These are phyloP conservation scores for Drosophila barbarae DNA, from an alignment of 2,888 invertebrate genomes.

Conservation along the genomic window DNA sequence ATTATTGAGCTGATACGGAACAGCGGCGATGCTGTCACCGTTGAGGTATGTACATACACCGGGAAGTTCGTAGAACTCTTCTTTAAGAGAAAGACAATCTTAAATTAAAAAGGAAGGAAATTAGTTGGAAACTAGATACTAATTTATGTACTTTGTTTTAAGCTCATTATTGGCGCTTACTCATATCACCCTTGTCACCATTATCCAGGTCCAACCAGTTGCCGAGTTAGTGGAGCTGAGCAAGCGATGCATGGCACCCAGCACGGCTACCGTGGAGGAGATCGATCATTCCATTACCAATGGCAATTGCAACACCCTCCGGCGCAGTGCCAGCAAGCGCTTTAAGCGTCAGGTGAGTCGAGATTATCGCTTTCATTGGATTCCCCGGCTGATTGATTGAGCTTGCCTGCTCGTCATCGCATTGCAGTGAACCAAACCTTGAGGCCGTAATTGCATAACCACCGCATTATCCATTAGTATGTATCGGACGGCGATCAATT, in stretches of 20 bases:
- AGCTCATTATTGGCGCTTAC: background rate
- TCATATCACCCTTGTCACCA: background rate
- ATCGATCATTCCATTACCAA: conserved; percentile 73
- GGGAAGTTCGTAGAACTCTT: background rate
- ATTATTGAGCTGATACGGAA: conserved; percentile 96
- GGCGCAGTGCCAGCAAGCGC: conserved; percentile 89
- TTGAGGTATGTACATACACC: conserved; percentile 87
- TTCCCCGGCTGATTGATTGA: conserved; percentile 47
- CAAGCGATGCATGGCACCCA: conserved; percentile 83
- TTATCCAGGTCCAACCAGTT: conserved; percentile 92
- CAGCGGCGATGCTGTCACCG: conserved; percentile 89
- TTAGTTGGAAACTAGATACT: background rate
- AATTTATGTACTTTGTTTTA: background rate
- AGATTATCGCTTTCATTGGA: conserved; percentile 16
- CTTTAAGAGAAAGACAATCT: background rate
- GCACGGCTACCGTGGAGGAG: conserved; percentile 71
- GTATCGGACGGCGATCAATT: conserved; percentile 24
- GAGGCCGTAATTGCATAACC: conserved; percentile 25
- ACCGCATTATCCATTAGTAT: conserved; percentile 23
- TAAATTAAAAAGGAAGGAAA: background rate
- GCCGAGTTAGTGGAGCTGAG: conserved; percentile 95
- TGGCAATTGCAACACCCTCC: conserved; percentile 86
- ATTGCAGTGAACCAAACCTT: conserved; percentile 12
- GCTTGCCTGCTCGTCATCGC: conserved; percentile 10
- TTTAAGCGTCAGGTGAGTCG: conserved; percentile 82